Percentiles rank a stretch among this genome's conserved stretches.
Evolutionary conservation across 2,113 vertebrate genomes (phyloP).

Genomic region (Coptodon bakossiorum): DNA sequence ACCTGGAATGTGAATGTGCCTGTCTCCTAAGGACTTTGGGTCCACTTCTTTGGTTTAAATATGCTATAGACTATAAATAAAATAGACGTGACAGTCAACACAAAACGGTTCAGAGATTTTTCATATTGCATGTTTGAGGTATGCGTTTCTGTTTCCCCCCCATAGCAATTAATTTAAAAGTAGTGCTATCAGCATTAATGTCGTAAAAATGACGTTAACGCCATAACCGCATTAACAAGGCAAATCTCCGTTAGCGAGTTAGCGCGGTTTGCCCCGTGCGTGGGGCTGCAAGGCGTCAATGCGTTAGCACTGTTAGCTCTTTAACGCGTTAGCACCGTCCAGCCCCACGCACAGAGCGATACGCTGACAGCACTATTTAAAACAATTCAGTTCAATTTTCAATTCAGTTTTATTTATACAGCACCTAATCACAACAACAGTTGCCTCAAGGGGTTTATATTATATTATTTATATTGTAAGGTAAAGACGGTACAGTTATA

Average conservation of each 20-base stretch:
- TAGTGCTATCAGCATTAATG: background rate
- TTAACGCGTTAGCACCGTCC: background rate
- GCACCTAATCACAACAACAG: background rate
- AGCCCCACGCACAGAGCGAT: background rate
- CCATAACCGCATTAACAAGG: fast-evolving
- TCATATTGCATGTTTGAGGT: background rate
- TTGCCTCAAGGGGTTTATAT: background rate
- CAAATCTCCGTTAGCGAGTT: background rate
- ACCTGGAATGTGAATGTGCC: background rate
- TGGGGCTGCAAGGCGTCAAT: background rate
- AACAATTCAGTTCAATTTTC: background rate
- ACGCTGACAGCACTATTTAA: background rate
- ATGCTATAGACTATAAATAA: background rate
- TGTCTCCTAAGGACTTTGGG: background rate
- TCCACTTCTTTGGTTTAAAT: background rate
- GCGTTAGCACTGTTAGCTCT: background rate
- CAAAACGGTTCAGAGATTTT: background rate
- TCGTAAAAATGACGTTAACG: background rate
- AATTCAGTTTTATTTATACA: background rate
- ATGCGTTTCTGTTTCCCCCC: fast-evolving
- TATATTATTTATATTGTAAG: background rate
- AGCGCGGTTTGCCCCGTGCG: background rate
- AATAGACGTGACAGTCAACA: background rate
- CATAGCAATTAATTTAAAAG: background rate
- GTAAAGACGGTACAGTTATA: background rate